Base-by-base conservation (phyloP, 2,113 vertebrate genomes). In the Tonatia bakeri region DNA sequence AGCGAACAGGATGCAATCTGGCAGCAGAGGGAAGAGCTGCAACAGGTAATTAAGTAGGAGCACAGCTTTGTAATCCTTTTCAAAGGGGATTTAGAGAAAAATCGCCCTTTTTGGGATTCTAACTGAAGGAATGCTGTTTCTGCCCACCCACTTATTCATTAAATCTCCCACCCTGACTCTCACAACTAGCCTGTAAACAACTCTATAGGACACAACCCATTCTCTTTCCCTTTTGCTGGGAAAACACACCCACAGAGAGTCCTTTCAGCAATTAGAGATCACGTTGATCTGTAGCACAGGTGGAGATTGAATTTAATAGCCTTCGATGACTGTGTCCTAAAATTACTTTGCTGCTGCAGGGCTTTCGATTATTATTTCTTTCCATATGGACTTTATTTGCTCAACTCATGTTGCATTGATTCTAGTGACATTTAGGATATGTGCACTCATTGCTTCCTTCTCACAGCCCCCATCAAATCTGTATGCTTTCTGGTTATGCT, bases 1-100 rank as follows among this genome's bases (percentile, higher is more conserved):
- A 87, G 56, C n/a, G 56, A 52, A 89, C 22, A 40, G 59, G 26
- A 47, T 45, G 16, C n/a, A 36, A 56, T 50, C 50, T 93, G 90
- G 90, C 70, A 87, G 22, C 64, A 76, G 43, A 90, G 24, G 43
- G 13, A 75, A 87, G 45, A 38, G 14, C 69, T 52, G 67, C 59
- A 92, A 50, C 56, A 91, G 90, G 81, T 77, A 91, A 96, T 94
- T 94, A 90, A 87, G 20, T 52, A n/a, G 26, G 8, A 85, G 13
- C n/a, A 81, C 59, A 38, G 40, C 24, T 87, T 85, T 85, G 61
- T 77, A 96, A 73, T 95, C 26, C 17, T 47, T 77, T 59, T 47
- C 72, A 70, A 91, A 95, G 43, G 19, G 4, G 9, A 61, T 45
- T 88, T 91, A 26, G 65, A 92, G 38, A n/a, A 65, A 85, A 95